Percentiles rank a stretch among this genome's conserved stretches.
phyloP scores from a whole-genome alignment of 2,113 vertebrate species.

The Takifugu flavidus region DNA sequence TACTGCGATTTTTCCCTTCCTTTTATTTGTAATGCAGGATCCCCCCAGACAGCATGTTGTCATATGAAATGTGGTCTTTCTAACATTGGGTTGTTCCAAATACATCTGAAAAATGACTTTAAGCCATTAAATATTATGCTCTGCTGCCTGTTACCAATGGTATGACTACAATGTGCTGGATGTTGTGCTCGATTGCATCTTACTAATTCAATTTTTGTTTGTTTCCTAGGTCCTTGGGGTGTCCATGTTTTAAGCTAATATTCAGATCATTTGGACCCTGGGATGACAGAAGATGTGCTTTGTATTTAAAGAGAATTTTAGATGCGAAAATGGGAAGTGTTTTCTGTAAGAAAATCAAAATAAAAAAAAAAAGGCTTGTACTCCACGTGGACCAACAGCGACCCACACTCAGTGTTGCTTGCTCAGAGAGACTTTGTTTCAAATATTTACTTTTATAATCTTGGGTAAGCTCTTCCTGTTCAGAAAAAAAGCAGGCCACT shows the following conservation, averaged over 20 bases:
- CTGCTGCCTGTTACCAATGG: no score
- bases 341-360: constrained; percentile 81
- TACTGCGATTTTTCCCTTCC: no score
- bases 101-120: no score
- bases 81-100: no score
- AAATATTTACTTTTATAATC: constrained; percentile 78
- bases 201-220: constrained; percentile 38
- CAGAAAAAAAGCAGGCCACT: constrained; percentile 68
- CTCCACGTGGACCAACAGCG: constrained; percentile 84
- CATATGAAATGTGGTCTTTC: no score
- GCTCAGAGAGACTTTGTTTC: constrained; percentile 88
- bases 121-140: no score
- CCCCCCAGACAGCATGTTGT: no score
- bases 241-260: constrained; percentile 96
- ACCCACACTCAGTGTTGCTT: constrained; percentile 97
- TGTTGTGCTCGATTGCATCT: not conserved
- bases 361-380: constrained; percentile 81
- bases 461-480: constrained; percentile 78
- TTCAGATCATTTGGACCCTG: constrained; percentile 67
- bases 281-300: constrained; percentile 89
- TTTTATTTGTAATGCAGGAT: no score
- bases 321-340: constrained; percentile 88
- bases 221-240: constrained; percentile 93
- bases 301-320: constrained; percentile 93
- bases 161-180: not conserved